Evolutionary conservation across 2,888 invertebrate genomes (phyloP), one percentile per base, ranked within the genome.

Genomic region (Cinara cedri): DNA sequence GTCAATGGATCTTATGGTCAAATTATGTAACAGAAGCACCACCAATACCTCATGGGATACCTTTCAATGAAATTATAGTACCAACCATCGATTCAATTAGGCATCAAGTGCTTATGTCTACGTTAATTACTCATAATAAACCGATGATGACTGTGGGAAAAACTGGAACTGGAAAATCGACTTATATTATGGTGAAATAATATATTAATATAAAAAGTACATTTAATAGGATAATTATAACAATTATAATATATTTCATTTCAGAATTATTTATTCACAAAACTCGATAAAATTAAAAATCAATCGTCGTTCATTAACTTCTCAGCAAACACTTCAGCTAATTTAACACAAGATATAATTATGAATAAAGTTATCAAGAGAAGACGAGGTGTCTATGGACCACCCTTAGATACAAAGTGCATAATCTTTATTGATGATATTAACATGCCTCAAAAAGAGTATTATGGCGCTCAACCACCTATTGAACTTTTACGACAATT

Each of bases 401-500:
- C 97, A 0, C 96, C 96, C 0, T 89, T 96, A 68, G 95, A 95
- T 6, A 97, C 95, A 85, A 90, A 91, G 84, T 91, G 92, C 86
- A 92, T 97, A 16, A 90, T 97, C 66, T 97, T 97, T 85, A 94
- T 98, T 54, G 98, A 98, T 85, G 97, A 98, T 85, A 90, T 98
- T n/a, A 96, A 95, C 84, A 95, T 97, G 95, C 97, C 97, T 0
- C 88, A 93, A 83, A 91, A 93, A 76, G 95, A 96, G 86, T 90
- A 90, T 1, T 97, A 94, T 84, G 97, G 97, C 0, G 96, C 97
- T 0, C 97, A 97, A 85, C 97, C 97, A 0, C 95, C 97, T 0
- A 94, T 98, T 80, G 97, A 98, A 85, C 87, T 98, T 60, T 86
- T 98, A 34, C 88, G 97, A 26, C 96, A 96, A 87, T 93, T 93